These are phyloP conservation scores for Morus bassanus DNA, from an alignment of 2,797 vertebrate genomes.

Conservation along the genomic window DNA sequence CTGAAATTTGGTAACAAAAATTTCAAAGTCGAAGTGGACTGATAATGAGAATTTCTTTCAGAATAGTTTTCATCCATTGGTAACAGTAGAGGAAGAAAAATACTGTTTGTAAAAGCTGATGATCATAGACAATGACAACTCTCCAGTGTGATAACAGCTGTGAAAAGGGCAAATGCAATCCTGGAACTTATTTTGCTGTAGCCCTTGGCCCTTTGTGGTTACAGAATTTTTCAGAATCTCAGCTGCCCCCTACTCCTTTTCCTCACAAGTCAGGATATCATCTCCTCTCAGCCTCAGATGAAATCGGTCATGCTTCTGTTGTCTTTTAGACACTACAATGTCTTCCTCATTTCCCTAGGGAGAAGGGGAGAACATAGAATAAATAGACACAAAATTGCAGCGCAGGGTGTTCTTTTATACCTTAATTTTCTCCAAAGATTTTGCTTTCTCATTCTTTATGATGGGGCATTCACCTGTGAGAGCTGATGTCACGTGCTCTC, in stretches of 20 bases:
- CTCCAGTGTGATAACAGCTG: neutral
- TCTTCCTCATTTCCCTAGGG: accelerated
- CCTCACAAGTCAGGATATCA: neutral
- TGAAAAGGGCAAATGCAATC: neutral
- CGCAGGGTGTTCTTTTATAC: neutral
- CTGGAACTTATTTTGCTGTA: neutral
- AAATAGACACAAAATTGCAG: neutral
- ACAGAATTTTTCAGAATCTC: neutral
- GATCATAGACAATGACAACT: neutral
- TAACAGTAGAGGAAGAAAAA: neutral
- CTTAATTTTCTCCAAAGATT: neutral
- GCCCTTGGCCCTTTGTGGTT: neutral
- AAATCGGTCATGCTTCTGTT: neutral
- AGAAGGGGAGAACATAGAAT: neutral
- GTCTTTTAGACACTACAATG: neutral
- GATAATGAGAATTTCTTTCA: neutral
- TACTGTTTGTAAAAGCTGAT: neutral
- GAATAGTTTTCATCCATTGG: neutral
- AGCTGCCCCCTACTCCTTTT: neutral
- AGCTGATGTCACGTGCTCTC: neutral
- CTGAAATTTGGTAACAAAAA: neutral
- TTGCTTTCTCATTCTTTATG: neutral
- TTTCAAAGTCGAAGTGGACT: neutral
- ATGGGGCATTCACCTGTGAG: neutral
- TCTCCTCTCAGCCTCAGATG: neutral